Evolutionary conservation across 2,888 invertebrate species (phyloP).

Genomic region (Macaria liturata): DNA sequence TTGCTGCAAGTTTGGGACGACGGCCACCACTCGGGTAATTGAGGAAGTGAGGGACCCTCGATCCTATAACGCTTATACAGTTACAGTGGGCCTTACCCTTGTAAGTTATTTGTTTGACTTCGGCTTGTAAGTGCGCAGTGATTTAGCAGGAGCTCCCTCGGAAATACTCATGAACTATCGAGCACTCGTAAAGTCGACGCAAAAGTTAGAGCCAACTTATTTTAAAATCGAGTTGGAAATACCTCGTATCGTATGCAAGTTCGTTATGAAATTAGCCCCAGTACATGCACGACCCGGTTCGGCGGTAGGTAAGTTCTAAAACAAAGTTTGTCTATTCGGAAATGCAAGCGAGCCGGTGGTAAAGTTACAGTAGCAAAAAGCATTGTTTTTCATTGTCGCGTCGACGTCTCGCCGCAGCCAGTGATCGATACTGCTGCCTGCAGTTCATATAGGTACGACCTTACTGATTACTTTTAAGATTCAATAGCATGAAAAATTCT

Average conservation of each 20-base stretch:
- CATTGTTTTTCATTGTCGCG: conserved; percentile 74
- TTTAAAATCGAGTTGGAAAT: conserved; percentile 14
- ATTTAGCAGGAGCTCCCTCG: not conserved
- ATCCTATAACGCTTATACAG: conserved; percentile 43
- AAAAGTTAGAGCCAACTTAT: conserved; percentile 1
- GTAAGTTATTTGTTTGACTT: conserved; percentile 3
- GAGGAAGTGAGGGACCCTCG: conserved; percentile 43
- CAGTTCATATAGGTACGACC: conserved; percentile 49
- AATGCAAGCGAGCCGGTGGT: conserved; percentile 46
- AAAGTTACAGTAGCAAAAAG: conserved; percentile 56
- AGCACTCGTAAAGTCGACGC: not conserved
- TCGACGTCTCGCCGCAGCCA: conserved; percentile 60
- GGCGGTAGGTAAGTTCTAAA: conserved; percentile 28
- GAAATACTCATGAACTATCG: not conserved
- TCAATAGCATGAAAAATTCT: not conserved
- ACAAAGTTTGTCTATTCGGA: conserved; percentile 45
- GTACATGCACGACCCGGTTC: conserved; percentile 30
- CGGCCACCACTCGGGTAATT: conserved; percentile 30
- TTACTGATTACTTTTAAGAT: conserved; percentile 1
- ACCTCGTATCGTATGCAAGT: conserved; percentile 18
- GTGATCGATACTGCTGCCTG: conserved; percentile 64
- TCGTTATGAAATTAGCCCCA: conserved; percentile 26
- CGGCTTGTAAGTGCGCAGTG: conserved; percentile 1
- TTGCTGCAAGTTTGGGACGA: conserved; percentile 33
- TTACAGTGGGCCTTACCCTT: conserved; percentile 28